Percentiles rank a stretch among this genome's conserved stretches.
These are phyloP conservation scores for Orchesellides sinensis DNA, from an alignment of 2,888 invertebrate genomes.

Conservation along the genomic window DNA sequence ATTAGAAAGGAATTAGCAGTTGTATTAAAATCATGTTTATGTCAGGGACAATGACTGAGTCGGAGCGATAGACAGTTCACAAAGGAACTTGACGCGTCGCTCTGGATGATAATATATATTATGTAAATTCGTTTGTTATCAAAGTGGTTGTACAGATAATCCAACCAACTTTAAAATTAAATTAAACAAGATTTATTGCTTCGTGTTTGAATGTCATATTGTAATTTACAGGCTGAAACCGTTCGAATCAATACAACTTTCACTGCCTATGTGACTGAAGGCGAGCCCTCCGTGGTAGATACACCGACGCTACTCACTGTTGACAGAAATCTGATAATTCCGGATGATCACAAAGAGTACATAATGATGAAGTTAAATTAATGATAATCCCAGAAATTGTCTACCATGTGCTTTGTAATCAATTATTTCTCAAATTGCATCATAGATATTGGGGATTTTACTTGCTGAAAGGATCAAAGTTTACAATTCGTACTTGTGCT, in stretches of 20 bases:
- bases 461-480: conserved; percentile 84
- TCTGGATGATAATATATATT: no score
- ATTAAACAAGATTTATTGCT: no score
- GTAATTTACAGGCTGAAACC: conserved; percentile 81
- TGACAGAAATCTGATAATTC: conserved; percentile 83
- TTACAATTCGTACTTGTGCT: conserved; percentile 86
- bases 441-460: conserved; percentile 87
- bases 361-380: no score
- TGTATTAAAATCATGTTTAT: no score
- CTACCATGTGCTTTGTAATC: background rate
- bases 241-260: conserved; percentile 85
- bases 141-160: no score
- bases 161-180: no score
- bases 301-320: conserved; percentile 83
- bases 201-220: background rate
- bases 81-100: no score
- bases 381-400: background rate
- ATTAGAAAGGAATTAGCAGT: no score
- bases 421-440: background rate
- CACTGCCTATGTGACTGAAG: conserved; percentile 85
- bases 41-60: no score
- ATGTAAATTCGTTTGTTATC: no score
- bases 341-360: conserved; percentile 86
- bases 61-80: no score
- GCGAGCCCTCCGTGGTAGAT: conserved; percentile 81